These are phyloP conservation scores for Cottoperca gobio DNA, from an alignment of 2,797 vertebrate species.

Conservation along the genomic window DNA sequence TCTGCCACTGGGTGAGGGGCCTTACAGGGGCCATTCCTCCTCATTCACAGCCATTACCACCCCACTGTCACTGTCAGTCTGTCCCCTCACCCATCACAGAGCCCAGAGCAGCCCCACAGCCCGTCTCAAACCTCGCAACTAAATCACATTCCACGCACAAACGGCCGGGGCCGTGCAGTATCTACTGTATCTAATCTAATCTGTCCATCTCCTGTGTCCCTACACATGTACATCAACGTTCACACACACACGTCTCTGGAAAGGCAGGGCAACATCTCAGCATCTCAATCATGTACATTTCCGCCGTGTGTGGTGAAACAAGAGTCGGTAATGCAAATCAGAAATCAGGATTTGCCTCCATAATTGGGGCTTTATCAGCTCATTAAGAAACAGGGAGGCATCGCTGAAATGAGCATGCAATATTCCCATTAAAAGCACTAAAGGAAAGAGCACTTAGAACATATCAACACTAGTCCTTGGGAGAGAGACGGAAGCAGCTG, in stretches of 20 bases:
- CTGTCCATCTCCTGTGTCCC: slow-evolving; percentile 79
- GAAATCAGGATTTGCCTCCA: slow-evolving; percentile 73
- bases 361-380: slow-evolving; percentile 81
- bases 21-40: slow-evolving; percentile 77
- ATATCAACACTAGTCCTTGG: slow-evolving; percentile 73
- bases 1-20: slow-evolving; percentile 50
- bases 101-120: slow-evolving; percentile 64
- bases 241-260: slow-evolving; percentile 29
- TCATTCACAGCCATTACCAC: slow-evolving; percentile 81
- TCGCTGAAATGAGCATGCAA: slow-evolving; percentile 70
- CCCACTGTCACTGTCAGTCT: slow-evolving; percentile 78
- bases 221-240: slow-evolving; percentile 35
- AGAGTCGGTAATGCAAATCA: slow-evolving; percentile 76
- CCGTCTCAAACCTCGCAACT: slow-evolving; percentile 70
- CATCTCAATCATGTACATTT: slow-evolving; percentile 72
- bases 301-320: slow-evolving; percentile 64
- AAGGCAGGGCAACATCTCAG: slow-evolving; percentile 55
- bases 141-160: slow-evolving; percentile 82
- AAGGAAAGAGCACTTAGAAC: slow-evolving; percentile 70
- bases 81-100: slow-evolving; percentile 79
- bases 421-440: slow-evolving; percentile 69
- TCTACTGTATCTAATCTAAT: slow-evolving; percentile 83
- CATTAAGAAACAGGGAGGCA: slow-evolving; percentile 78
- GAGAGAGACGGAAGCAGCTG: slow-evolving; percentile 62
- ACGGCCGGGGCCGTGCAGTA: slow-evolving; percentile 62